Evolutionary conservation across 2,888 invertebrate genomes (phyloP).

Genomic region (Drepana falcataria): DNA sequence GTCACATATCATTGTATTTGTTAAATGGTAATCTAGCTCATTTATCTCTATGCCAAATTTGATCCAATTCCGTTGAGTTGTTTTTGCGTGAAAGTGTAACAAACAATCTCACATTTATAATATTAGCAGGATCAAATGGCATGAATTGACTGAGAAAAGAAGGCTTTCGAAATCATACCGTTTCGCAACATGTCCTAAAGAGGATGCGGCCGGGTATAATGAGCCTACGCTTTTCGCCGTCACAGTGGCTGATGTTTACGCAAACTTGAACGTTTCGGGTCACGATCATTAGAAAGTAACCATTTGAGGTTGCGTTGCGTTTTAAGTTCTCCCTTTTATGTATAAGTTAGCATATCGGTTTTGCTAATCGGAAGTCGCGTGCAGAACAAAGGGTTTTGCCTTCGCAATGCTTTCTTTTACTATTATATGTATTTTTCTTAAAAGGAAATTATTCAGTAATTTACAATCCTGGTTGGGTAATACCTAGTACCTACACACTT

Average conservation of each 20-base stretch:
- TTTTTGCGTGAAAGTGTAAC: too few relatives aligned
- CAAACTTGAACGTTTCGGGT: conserved; percentile 21
- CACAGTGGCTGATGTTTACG: conserved; percentile 20
- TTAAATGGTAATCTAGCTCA: too few relatives aligned
- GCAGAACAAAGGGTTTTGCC: neutral
- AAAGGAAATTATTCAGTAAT: too few relatives aligned
- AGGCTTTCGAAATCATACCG: neutral
- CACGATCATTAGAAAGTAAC: conserved; percentile 46
- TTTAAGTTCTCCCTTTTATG: conserved; percentile 22
- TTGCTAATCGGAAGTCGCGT: neutral
- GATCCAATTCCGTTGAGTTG: too few relatives aligned
- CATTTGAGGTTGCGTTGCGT: conserved; percentile 25
- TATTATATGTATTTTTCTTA: neutral
- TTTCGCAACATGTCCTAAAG: conserved; percentile 8
- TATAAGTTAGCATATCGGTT: neutral
- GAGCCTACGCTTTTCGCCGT: conserved; percentile 13
- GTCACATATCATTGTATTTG: too few relatives aligned
- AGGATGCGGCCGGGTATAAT: conserved; percentile 21
- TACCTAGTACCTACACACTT: too few relatives aligned
- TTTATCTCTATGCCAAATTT: too few relatives aligned
- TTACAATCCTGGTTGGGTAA: too few relatives aligned
- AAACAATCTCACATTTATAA: too few relatives aligned
- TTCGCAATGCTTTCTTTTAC: neutral
- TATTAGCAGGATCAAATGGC: too few relatives aligned
- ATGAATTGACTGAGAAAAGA: neutral